Evolutionary conservation across 2,113 vertebrate genomes (phyloP).

Genomic region (Brachypodius melanocephalos): DNA sequence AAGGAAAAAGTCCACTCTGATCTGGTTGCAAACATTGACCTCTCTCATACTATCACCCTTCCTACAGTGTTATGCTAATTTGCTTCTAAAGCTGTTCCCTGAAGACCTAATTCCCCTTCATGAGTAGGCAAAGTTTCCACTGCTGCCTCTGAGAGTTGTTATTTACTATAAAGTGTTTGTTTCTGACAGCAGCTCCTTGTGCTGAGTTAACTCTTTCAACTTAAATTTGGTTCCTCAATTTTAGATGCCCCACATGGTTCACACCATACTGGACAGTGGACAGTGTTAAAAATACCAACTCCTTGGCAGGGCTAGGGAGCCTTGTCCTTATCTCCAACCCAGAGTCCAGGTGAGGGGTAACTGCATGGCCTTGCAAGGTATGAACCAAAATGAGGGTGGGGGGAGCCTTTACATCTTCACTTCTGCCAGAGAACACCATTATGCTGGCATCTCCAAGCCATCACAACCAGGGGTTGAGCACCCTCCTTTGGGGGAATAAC

Average conservation of each 20-base stretch:
- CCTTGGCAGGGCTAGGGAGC: background rate
- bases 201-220: background rate
- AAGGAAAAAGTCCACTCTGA: background rate
- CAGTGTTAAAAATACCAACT: rapidly evolving
- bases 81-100: background rate
- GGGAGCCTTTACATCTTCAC: background rate
- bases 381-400: background rate
- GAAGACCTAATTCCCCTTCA: background rate
- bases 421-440: background rate
- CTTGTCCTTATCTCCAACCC: background rate
- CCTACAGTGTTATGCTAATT: background rate
- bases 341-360: background rate
- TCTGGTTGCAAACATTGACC: background rate
- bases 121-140: background rate
- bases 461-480: rapidly evolving
- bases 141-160: background rate
- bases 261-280: background rate
- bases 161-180: background rate
- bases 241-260: background rate
- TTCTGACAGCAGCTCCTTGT: background rate
- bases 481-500: rapidly evolving
- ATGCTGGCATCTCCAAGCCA: background rate
- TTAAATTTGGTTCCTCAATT: background rate
- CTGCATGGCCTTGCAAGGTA: background rate
- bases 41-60: constrained; percentile 9